Conservation (phyloP, 1,140 invertebrate genomes). For the Whitmania pigra region DNA sequence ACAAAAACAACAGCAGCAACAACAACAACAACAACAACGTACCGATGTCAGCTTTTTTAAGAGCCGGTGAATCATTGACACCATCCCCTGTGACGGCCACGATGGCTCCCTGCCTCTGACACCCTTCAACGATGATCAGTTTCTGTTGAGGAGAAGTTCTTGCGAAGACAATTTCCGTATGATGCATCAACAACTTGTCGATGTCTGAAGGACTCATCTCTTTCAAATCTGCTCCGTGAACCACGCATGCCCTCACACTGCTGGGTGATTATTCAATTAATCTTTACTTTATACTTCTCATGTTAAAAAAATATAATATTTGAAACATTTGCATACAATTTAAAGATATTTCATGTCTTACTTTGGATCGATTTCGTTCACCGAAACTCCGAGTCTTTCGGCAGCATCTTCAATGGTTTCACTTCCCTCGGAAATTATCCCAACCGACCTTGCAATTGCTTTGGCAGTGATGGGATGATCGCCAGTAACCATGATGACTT, state of each 20-base stretch:
- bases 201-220: constrained; percentile 71
- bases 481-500: constrained; percentile 54
- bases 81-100: constrained; percentile 6
- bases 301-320: not conserved
- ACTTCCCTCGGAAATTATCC: constrained; percentile 52
- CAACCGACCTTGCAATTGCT: constrained; percentile 57
- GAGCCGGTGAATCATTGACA: constrained; percentile 9
- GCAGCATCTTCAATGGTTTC: constrained; percentile 61
- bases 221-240: constrained; percentile 81
- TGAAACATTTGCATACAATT: not conserved
- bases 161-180: constrained; percentile 94
- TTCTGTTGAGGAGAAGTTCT: constrained; percentile 95
- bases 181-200: constrained; percentile 78
- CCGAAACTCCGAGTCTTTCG: constrained; percentile 57
- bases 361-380: constrained; percentile 51
- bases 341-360: not conserved
- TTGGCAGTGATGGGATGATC: constrained; percentile 72
- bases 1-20: not conserved
- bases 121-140: constrained; percentile 84
- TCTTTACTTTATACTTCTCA: not conserved
- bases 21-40: not conserved
- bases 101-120: constrained; percentile 4
- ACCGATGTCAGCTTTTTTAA: constrained; percentile 12
- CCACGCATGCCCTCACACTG: constrained; percentile 80
- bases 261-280: not conserved